Evolutionary conservation across 2,888 invertebrate genomes (phyloP).

Genomic region (Campopleginae sp.): DNA sequence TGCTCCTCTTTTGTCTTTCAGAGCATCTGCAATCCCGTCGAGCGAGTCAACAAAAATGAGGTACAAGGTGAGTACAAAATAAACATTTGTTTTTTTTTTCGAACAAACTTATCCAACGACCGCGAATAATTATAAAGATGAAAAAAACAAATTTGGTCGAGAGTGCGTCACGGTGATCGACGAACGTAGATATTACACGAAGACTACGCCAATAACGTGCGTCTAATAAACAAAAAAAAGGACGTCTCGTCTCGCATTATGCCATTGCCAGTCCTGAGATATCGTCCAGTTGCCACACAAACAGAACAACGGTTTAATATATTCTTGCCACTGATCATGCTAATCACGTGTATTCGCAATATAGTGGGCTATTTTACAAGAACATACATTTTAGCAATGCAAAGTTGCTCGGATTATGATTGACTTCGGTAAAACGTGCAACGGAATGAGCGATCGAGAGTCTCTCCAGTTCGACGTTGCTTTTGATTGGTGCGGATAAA

Average conservation of each 20-base stretch:
- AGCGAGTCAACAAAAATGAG: conserved; percentile 73
- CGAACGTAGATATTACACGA: background rate
- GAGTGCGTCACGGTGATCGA: background rate
- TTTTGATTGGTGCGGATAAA: background rate
- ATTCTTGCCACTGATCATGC: conserved; percentile 1
- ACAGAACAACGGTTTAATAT: background rate
- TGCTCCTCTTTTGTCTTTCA: conserved; percentile 51
- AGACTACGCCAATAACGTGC: conserved; percentile 12
- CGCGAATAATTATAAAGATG: background rate
- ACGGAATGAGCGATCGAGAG: background rate
- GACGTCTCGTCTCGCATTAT: conserved; percentile 3
- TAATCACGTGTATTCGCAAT: conserved; percentile 6
- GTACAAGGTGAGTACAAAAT: conserved; percentile 77
- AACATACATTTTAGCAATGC: conserved; percentile 17
- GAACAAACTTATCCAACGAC: background rate
- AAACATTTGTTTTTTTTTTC: conserved; percentile 24
- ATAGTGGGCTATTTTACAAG: background rate
- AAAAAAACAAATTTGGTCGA: background rate
- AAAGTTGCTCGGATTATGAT: conserved; percentile 8
- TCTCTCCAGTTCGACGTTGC: background rate
- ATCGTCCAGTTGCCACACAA: background rate
- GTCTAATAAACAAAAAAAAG: conserved; percentile 14
- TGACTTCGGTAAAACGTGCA: background rate
- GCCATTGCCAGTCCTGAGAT: background rate
- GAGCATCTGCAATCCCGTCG: conserved; percentile 19